Conservation (phyloP, 2,888 invertebrate genomes). For the Oxystoma pomonae region DNA sequence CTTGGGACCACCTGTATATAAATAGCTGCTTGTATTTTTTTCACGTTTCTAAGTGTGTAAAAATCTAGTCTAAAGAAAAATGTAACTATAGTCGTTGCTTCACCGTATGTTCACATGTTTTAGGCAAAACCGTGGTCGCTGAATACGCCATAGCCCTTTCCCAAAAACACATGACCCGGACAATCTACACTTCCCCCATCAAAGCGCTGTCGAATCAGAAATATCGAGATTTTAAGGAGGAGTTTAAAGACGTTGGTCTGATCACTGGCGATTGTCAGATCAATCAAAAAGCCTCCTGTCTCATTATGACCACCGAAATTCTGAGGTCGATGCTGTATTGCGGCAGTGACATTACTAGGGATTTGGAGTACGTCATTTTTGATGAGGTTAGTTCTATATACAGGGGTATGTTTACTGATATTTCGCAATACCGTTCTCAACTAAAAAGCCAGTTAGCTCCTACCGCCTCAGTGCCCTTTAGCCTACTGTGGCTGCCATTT, state of each 20-base stretch:
- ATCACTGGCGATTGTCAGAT: slow-evolving; percentile 96
- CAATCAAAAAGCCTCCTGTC: slow-evolving; percentile 86
- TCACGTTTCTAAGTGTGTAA: too few species aligned
- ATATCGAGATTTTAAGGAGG: slow-evolving; percentile 85
- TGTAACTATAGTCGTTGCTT: too few species aligned
- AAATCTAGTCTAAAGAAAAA: too few species aligned
- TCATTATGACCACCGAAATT: slow-evolving; percentile 99
- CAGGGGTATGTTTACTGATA: too few species aligned
- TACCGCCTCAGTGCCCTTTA: too few species aligned
- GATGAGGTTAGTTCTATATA: slow-evolving; percentile 79
- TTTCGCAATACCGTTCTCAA: too few species aligned
- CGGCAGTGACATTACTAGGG: slow-evolving; percentile 89
- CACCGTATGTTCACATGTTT: too few species aligned
- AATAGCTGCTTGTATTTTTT: too few species aligned
- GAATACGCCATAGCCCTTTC: slow-evolving; percentile 98
- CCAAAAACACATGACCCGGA: slow-evolving; percentile 83
- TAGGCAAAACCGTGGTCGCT: slow-evolving; percentile 91
- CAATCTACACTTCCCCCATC: slow-evolving; percentile 98
- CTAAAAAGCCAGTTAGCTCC: too few species aligned
- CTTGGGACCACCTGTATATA: too few species aligned
- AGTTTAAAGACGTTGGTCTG: slow-evolving; percentile 89
- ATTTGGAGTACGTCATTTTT: slow-evolving; percentile 97
- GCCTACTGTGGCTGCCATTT: too few species aligned
- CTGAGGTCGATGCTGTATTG: slow-evolving; percentile 94
- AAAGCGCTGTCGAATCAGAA: slow-evolving; percentile 99